phyloP scores from a whole-genome alignment of 2,888 invertebrate genomes.

The Nomada ferruginata region DNA sequence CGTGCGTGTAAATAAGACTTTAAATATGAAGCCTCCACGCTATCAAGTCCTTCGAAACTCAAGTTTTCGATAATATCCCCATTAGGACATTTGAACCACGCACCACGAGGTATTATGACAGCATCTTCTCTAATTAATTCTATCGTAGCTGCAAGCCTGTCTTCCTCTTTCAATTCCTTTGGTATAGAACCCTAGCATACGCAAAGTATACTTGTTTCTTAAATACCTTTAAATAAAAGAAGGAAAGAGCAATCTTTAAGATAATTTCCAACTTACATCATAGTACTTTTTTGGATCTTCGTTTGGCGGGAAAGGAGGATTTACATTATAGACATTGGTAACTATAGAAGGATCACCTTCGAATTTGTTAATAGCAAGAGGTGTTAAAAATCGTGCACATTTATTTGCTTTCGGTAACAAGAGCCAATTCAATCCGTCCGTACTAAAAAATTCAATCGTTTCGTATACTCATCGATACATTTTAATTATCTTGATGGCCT shows the following conservation, averaged over 20 bases:
- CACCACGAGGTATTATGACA: constrained; percentile 91
- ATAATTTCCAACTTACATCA: constrained; percentile 51
- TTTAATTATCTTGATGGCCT: constrained; percentile 8
- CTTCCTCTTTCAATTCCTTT: constrained; percentile 90
- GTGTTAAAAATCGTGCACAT: constrained; percentile 82
- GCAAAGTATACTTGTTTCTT: constrained; percentile 1
- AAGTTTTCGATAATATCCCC: constrained; percentile 90
- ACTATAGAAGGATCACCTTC: constrained; percentile 80
- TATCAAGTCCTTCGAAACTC: constrained; percentile 88
- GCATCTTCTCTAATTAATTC: constrained; percentile 90
- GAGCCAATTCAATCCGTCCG: constrained; percentile 89
- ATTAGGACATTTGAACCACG: constrained; percentile 90
- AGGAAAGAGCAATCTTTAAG: not conserved
- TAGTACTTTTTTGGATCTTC: constrained; percentile 70
- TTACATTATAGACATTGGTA: constrained; percentile 83
- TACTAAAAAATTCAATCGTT: constrained; percentile 78
- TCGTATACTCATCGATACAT: not conserved
- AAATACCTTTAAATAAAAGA: not conserved
- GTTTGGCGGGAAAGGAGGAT: constrained; percentile 83
- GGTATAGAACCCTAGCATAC: constrained; percentile 82
- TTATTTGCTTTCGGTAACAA: constrained; percentile 85
- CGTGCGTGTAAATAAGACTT: constrained; percentile 92
- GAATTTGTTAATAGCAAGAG: constrained; percentile 85
- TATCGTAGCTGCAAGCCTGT: constrained; percentile 90
- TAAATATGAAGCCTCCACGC: constrained; percentile 88